Percentiles rank a stretch among this genome's conserved stretches.
These are phyloP conservation scores for Jaculus jaculus DNA, from an alignment of 2,113 vertebrate species.

Conservation along the genomic window DNA sequence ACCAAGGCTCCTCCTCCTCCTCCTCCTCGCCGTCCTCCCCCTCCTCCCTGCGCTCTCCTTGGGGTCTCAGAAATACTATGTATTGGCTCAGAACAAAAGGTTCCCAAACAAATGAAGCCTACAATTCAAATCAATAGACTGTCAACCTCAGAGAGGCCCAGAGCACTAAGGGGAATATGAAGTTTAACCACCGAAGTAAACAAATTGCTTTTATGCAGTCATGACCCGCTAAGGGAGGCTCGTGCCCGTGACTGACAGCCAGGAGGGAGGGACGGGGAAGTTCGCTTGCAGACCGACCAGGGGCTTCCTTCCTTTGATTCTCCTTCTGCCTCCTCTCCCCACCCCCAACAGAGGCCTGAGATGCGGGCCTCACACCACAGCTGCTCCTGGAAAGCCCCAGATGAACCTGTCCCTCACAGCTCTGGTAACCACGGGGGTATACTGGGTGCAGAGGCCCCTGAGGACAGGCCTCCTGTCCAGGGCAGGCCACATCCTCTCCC, in stretches of 20 bases:
- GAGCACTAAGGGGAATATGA: no score
- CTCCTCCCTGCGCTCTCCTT: background rate
- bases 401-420: background rate
- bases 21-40: background rate
- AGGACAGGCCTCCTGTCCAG: background rate
- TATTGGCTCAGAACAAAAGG: background rate
- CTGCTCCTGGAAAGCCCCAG: background rate
- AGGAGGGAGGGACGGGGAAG: background rate
- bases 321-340: no score
- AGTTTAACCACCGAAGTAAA: background rate
- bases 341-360: background rate
- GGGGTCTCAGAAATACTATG: background rate
- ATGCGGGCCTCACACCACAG: no score
- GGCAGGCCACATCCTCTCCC: no score
- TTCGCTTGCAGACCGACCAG: background rate
- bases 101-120: background rate
- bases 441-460: background rate
- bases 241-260: background rate
- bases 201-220: background rate
- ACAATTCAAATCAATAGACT: background rate
- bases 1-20: background rate
- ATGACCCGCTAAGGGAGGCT: background rate
- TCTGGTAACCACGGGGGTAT: no score
- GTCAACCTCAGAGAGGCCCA: background rate
- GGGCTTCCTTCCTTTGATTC: background rate